Evolutionary conservation across 2,113 vertebrate genomes (phyloP).

Genomic region (Passer montanus): DNA sequence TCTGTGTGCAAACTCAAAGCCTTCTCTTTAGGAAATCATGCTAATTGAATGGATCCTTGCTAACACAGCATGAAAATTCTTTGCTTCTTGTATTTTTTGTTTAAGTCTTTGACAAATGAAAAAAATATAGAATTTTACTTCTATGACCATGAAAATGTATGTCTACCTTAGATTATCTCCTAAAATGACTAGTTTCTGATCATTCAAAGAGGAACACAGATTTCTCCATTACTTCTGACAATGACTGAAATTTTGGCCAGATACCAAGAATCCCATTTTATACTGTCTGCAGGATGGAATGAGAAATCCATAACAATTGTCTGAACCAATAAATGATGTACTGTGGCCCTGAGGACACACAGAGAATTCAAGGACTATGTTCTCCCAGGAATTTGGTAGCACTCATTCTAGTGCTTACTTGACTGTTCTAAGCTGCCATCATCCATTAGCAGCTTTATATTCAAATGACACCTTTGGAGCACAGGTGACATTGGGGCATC

Average conservation of each 20-base stretch:
- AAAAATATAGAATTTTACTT: neutral
- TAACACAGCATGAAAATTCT: neutral
- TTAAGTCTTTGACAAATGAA: neutral
- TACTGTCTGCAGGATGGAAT: neutral
- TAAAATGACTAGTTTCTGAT: neutral
- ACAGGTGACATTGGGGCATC: neutral
- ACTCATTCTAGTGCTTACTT: accelerated
- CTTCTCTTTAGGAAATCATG: neutral
- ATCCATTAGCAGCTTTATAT: neutral
- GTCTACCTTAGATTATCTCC: neutral
- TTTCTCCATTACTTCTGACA: neutral
- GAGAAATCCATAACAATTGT: neutral
- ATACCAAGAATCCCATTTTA: neutral
- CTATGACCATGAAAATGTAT: neutral
- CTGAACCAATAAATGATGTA: neutral
- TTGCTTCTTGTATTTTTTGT: neutral
- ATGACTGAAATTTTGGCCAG: neutral
- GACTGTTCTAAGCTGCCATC: neutral
- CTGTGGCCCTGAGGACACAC: neutral
- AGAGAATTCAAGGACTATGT: neutral
- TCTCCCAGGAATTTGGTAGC: neutral
- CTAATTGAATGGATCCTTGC: neutral
- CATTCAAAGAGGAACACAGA: neutral
- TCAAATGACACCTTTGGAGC: neutral
- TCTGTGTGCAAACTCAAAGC: neutral